Conservation (phyloP, 2,888 invertebrate genomes). For the Noctua fimbriata region DNA sequence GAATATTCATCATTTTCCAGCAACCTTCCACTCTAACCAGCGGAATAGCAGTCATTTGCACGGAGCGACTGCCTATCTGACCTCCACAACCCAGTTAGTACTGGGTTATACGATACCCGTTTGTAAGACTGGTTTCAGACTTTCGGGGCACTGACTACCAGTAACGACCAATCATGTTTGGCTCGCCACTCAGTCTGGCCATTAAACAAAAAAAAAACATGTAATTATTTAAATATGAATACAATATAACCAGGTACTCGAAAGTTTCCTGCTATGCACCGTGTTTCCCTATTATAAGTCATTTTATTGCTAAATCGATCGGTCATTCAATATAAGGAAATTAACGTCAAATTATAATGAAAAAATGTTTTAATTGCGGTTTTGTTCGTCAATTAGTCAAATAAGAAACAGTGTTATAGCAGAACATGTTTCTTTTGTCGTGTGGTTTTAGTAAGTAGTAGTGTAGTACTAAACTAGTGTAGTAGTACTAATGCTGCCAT, state of each 20-base stretch:
- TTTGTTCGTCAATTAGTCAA: slow-evolving; percentile 27
- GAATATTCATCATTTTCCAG: too few species aligned
- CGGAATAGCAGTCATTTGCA: too few species aligned
- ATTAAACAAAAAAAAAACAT: not conserved
- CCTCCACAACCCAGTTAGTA: too few species aligned
- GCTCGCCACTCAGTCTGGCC: too few species aligned
- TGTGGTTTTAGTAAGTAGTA: not conserved
- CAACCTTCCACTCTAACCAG: too few species aligned
- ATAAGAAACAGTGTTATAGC: not conserved
- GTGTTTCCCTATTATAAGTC: slow-evolving; percentile 52
- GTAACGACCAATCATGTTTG: too few species aligned
- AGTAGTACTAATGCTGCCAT: too few species aligned
- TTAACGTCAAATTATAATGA: slow-evolving; percentile 19
- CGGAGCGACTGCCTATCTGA: too few species aligned
- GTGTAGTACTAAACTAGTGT: too few species aligned
- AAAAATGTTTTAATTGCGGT: slow-evolving; percentile 30
- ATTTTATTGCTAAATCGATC: slow-evolving; percentile 50
- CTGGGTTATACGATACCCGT: too few species aligned
- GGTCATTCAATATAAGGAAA: slow-evolving; percentile 46
- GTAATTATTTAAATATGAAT: not conserved
- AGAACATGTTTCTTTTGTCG: not conserved
- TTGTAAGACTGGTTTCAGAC: too few species aligned
- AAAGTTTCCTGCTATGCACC: slow-evolving; percentile 18
- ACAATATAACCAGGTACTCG: not conserved
- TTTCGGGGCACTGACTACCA: too few species aligned